Evolutionary conservation across 2,113 vertebrate genomes (phyloP), one percentile per base, ranked within the genome.

Genomic region (Macroglossus sobrinus): DNA sequence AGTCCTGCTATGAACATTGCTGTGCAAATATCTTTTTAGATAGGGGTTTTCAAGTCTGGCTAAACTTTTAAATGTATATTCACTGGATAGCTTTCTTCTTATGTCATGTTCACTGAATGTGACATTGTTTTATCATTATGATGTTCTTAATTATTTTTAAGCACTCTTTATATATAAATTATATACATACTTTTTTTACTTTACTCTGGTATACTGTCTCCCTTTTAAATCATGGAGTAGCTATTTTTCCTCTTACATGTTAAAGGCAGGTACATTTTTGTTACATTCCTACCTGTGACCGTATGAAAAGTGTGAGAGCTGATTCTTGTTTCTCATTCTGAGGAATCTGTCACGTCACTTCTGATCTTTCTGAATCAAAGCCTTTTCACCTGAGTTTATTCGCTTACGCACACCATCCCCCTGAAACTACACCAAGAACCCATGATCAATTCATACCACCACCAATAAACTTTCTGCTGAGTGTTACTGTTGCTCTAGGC

Each of bases 351-450:
- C 59, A 24, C 45, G 33, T 74, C 26, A 79, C 86, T 94, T 94
- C n/a, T 59, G 57, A 47, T 64, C 38, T 24, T 92, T 64, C 71
- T n/a, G 55, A 84, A 8, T 16, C 47, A 57, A 89, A 93, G 45
- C 68, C 35, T 95, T 87, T 89, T 89, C 33, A 43, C 81, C 64
- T 33, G 47, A 63, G 57, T 91, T 76, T 33, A 30, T 92, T 96
- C 84, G 93, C 82, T 78, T n/a, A 45, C 90, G 84, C 33, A 64
- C 53, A 61, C 13, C 40, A 53, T 47, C 55, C 64, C 33, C 76
- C 50, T 74, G 76, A 63, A 69, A 64, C 30, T 35, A 26, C 18
- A 91, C 57, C 40, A 28, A 55, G 78, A 93, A 79, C 53, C 66
- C 68, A n/a, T 0, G 55, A 85, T 84, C 84, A 68, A 53, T 91